These are phyloP conservation scores for Monopterus albus DNA, from an alignment of 2,113 vertebrate species.

Conservation along the genomic window DNA sequence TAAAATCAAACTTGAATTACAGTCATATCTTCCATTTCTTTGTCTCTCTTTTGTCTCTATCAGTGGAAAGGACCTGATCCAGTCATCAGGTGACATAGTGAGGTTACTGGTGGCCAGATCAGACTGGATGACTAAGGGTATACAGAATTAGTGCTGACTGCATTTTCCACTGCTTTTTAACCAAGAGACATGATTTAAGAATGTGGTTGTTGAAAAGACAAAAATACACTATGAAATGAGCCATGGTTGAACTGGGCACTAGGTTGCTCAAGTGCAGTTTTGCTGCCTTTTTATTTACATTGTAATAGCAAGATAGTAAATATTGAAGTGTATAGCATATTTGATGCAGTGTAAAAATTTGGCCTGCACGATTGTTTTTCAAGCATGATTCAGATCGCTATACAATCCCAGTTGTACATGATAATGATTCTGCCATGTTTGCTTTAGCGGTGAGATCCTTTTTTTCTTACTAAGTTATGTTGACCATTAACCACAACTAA, in stretches of 20 bases:
- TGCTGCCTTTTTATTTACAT: not conserved
- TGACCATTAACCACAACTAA: too few relatives aligned
- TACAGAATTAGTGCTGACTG: constrained; percentile 58
- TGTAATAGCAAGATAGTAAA: not conserved
- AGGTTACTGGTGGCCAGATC: constrained; percentile 78
- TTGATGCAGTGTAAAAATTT: too few relatives aligned
- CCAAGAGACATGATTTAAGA: not conserved
- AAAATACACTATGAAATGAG: constrained; percentile 27
- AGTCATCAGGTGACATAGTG: constrained; percentile 76
- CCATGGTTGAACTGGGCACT: not conserved
- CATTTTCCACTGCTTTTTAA: not conserved
- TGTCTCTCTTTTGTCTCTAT: constrained; percentile 7
- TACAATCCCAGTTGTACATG: too few relatives aligned
- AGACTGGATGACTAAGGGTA: constrained; percentile 48
- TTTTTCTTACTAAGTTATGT: too few relatives aligned
- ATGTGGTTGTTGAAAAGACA: not conserved
- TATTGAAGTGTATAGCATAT: too few relatives aligned
- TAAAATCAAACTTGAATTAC: not conserved
- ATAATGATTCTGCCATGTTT: too few relatives aligned
- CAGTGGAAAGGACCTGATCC: constrained; percentile 82
- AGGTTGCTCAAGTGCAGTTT: not conserved
- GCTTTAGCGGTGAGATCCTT: too few relatives aligned
- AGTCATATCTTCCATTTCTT: not conserved
- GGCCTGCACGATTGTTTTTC: too few relatives aligned
- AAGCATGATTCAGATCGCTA: too few relatives aligned